Percentiles rank a stretch among this genome's conserved stretches.
Evolutionary conservation across 2,113 vertebrate genomes (phyloP).

Genomic region (Garra rufa): DNA sequence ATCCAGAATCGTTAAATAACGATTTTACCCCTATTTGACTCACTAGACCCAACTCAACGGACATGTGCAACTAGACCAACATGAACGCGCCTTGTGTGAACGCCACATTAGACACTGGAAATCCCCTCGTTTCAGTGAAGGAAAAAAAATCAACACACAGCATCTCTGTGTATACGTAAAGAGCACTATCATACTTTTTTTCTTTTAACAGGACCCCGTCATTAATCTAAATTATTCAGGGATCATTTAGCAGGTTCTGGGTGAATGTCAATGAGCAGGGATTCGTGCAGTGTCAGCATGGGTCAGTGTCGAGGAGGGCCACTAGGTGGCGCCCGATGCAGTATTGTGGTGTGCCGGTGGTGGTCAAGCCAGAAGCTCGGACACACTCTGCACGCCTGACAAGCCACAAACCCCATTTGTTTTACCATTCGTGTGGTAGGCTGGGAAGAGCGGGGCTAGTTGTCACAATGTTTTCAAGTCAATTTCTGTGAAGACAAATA

Average conservation of each 20-base stretch:
- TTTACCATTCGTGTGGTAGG: background rate
- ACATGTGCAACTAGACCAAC: background rate
- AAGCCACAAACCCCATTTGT: background rate
- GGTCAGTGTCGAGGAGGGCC: background rate
- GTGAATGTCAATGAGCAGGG: conserved; percentile 31
- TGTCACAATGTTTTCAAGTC: background rate
- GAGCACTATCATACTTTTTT: conserved; percentile 24
- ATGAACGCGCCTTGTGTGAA: background rate
- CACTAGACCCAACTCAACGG: background rate
- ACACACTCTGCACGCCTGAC: background rate
- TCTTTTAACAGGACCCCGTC: conserved; percentile 34
- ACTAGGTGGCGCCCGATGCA: conserved; percentile 24
- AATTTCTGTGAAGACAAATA: background rate
- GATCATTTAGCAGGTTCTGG: conserved; percentile 43
- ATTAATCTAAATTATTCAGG: conserved; percentile 51
- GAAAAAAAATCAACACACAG: conserved; percentile 27
- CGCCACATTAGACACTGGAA: conserved; percentile 33
- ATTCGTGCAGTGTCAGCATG: background rate
- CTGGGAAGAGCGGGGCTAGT: background rate
- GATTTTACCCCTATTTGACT: background rate
- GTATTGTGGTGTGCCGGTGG: background rate
- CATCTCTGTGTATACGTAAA: conserved; percentile 28
- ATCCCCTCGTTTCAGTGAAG: conserved; percentile 23
- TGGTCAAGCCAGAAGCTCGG: conserved; percentile 14
- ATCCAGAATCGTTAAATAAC: background rate